Base-by-base conservation (phyloP, 2,888 invertebrate genomes). In the Spodoptera picta region DNA sequence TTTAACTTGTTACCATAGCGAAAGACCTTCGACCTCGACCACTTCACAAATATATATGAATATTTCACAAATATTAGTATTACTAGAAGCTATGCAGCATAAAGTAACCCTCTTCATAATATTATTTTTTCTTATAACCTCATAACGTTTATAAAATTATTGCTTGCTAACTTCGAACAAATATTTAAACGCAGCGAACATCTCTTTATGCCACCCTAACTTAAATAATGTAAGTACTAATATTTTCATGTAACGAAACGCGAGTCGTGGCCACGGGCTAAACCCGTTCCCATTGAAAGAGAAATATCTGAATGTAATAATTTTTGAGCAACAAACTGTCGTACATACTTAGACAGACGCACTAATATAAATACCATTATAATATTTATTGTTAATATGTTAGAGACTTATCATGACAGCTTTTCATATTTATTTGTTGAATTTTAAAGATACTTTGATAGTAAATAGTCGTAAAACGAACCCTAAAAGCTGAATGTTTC, bases 321-420 rank as follows among this genome's bases (percentile, higher is more conserved):
- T 53, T 78, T 74, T 75, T 60, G 43, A 48, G 45, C 56, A 58
- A 50, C 51, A 42, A 50, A 56, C 52, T 63, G 62, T 67, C 73
- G 31, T 59, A 75, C 58, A 65, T 62, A 62, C 62, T 63, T 75
- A 44, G 57, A 49, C 55, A 57, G 46, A 63, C 72, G 48, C 65
- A 62, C 52, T 70, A 67, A 79, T 75, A 70, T 71, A 65, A 78
- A 67, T 57, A 65, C 61, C 60, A 75, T 64, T 67, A 75, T 45
- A 78, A 79, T 79, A 71, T 75, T 79, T 75, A 75, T 75, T 55
- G 46, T 47, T 65, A 67, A 79, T 75, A 75, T 75, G 71, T 79
- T 60, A 65, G 31, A 66, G 63, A 54, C 62, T 75, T 75, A 79
- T 74, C 65, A 51, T 60, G 46, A 54, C 50, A 43, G 66, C 57